Conservation (phyloP, 64 coral and sea anemone species). For the Trachythela sp. region DNA sequence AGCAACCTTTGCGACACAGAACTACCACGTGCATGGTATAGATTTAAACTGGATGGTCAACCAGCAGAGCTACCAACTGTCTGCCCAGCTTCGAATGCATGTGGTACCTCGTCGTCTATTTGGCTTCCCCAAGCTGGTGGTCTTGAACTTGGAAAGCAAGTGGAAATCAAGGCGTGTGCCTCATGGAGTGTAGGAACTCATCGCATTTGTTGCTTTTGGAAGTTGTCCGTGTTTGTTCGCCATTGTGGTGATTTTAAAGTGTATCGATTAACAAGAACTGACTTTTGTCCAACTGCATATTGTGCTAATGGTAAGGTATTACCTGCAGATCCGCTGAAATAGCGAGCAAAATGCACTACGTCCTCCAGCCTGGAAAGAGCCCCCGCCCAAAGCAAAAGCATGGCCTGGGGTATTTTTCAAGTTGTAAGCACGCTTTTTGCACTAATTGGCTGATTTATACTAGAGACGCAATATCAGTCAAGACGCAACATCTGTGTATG, state of each 20-base stretch:
- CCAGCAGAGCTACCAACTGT: neutral
- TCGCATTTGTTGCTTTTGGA: neutral
- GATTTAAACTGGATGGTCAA: neutral
- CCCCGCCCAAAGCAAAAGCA: no score
- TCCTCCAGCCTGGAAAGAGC: no score
- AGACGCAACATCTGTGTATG: no score
- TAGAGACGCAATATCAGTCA: no score
- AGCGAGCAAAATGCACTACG: no score
- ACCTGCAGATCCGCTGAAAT: neutral
- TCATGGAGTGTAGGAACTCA: neutral
- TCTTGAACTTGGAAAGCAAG: neutral
- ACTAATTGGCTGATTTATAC: no score
- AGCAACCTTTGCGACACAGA: neutral
- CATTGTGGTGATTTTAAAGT: constrained; percentile 25
- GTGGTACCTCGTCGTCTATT: neutral
- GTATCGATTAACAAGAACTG: neutral
- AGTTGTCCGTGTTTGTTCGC: constrained; percentile 3
- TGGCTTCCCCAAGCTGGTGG: neutral
- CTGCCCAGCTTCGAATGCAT: neutral
- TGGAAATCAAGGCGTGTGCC: neutral
- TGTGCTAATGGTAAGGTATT: constrained; percentile 1
- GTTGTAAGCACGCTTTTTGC: no score
- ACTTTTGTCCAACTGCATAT: neutral
- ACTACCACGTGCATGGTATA: neutral
- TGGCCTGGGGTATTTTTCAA: no score